phyloP scores from a whole-genome alignment of 1,140 invertebrate species.

The Papilio machaon region DNA sequence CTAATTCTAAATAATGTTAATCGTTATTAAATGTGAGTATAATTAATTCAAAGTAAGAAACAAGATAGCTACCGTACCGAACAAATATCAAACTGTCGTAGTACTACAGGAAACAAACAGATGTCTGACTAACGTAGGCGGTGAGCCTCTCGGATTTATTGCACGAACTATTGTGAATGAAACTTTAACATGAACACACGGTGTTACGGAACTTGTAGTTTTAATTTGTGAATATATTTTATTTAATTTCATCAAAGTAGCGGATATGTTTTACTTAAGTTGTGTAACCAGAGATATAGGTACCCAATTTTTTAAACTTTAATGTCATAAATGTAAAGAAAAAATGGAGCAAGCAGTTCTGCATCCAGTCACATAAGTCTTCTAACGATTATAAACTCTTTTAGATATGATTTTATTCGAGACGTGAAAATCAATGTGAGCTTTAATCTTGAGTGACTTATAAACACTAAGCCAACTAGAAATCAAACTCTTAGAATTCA shows the following conservation, averaged over 20 bases:
- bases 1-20: too few relatives aligned
- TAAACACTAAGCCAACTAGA: neutral
- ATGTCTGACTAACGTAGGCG: slow-evolving; percentile 17
- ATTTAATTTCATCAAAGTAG: neutral
- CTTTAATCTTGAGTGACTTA: neutral
- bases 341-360: too few relatives aligned
- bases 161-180: slow-evolving; percentile 25
- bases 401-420: neutral
- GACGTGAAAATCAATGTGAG: neutral
- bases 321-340: too few relatives aligned
- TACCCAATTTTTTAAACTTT: too few relatives aligned
- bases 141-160: slow-evolving; percentile 19
- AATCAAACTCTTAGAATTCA: neutral
- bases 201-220: neutral
- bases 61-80: slow-evolving; percentile 25
- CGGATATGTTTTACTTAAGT: too few relatives aligned
- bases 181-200: neutral
- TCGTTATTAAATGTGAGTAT: slow-evolving; percentile 12
- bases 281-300: too few relatives aligned
- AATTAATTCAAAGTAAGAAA: slow-evolving; percentile 7
- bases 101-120: slow-evolving; percentile 23
- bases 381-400: too few relatives aligned
- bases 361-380: too few relatives aligned
- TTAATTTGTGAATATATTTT: neutral
- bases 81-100: slow-evolving; percentile 23